These are phyloP conservation scores for Dolomedes plantarius DNA, from an alignment of 2,888 invertebrate species.

Conservation along the genomic window DNA sequence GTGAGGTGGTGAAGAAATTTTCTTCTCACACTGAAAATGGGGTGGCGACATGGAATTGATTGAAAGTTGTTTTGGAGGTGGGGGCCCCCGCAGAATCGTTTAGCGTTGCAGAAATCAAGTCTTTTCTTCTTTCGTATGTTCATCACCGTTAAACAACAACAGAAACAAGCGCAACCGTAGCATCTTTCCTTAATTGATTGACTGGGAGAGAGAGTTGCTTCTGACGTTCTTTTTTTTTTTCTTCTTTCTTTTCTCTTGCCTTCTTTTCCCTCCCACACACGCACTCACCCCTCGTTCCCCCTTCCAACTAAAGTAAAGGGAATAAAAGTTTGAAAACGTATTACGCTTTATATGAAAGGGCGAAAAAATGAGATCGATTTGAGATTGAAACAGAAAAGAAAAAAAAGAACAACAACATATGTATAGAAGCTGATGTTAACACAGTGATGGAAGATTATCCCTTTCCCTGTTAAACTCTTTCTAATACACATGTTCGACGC, in stretches of 20 bases:
- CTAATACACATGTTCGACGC: no score
- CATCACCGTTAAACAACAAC: conserved; percentile 58
- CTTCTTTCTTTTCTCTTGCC: neutral
- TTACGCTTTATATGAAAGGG: conserved; percentile 17
- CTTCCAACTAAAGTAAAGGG: neutral
- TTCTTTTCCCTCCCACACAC: neutral
- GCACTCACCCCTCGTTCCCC: neutral
- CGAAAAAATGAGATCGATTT: neutral
- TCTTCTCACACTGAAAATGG: conserved; percentile 4
- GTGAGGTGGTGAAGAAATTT: conserved; percentile 52
- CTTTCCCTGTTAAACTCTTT: no score
- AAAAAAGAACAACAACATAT: no score
- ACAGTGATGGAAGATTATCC: no score
- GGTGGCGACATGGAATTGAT: conserved; percentile 61
- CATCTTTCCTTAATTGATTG: conserved; percentile 67
- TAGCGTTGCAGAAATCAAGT: conserved; percentile 52
- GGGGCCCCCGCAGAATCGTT: conserved; percentile 46
- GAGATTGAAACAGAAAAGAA: neutral
- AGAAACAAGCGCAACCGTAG: conserved; percentile 8
- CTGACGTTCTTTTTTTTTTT: conserved; percentile 19
- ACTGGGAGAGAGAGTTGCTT: conserved; percentile 8
- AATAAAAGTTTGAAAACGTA: conserved; percentile 66
- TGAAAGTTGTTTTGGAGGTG: conserved; percentile 59
- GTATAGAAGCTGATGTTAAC: no score
- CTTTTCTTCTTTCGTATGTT: conserved; percentile 26